Conservation (phyloP, 1,140 invertebrate species). For the Dysdera silvatica region DNA sequence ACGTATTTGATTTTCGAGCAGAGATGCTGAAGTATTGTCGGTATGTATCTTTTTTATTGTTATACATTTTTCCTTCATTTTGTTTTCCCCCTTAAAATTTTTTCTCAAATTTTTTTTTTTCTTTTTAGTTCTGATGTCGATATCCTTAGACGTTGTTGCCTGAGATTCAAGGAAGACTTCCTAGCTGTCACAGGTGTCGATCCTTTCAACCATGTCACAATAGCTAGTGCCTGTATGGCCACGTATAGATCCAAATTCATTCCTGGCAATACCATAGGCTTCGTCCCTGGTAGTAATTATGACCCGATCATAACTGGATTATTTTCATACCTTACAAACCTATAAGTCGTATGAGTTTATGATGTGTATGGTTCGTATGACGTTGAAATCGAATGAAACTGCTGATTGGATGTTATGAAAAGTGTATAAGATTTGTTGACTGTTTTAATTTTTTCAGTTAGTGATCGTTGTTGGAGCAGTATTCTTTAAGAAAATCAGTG, state of each 20-base stretch:
- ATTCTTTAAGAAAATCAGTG: too few relatives aligned
- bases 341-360: too few relatives aligned
- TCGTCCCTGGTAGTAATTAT: too few relatives aligned
- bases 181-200: background rate
- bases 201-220: constrained; percentile 5
- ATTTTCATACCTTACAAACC: too few relatives aligned
- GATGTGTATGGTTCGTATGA: too few relatives aligned
- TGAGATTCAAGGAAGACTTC: background rate
- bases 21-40: constrained; percentile 4
- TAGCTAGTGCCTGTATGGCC: constrained; percentile 14
- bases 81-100: background rate
- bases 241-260: background rate
- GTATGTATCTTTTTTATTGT: background rate
- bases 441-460: too few relatives aligned
- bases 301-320: too few relatives aligned
- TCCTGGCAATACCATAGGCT: too few relatives aligned
- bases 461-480: too few relatives aligned
- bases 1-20: constrained; percentile 13
- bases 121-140: constrained; percentile 13
- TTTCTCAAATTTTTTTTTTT: background rate
- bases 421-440: too few relatives aligned
- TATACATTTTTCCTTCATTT: background rate
- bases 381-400: too few relatives aligned
- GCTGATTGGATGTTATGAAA: too few relatives aligned
- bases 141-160: constrained; percentile 3